Evolutionary conservation across 2,113 vertebrate species (phyloP).

Genomic region (Porphyrio hochstetteri): DNA sequence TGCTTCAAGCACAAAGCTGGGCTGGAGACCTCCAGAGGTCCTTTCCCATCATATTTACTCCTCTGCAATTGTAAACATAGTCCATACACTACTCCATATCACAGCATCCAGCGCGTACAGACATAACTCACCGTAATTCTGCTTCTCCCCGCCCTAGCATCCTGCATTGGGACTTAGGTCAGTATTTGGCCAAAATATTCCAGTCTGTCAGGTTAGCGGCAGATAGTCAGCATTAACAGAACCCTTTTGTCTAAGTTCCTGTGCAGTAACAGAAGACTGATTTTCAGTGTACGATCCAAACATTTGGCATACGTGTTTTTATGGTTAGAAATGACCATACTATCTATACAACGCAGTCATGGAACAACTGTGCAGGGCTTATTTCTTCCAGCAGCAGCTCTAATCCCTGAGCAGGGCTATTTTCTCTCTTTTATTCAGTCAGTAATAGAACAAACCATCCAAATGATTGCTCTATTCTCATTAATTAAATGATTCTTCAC

Average conservation of each 20-base stretch:
- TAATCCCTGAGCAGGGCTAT: constrained; percentile 1
- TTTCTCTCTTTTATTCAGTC: constrained; percentile 24
- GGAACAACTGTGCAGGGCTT: not conserved
- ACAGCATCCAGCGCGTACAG: not conserved
- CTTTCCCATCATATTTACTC: not conserved
- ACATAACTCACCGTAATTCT: not conserved
- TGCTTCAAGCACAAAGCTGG: not conserved
- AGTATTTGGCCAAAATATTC: not conserved
- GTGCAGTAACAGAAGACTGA: not conserved
- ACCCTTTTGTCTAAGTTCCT: not conserved
- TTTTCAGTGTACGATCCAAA: not conserved
- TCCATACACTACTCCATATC: accelerated
- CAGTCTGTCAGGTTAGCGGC: not conserved
- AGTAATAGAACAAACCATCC: constrained; percentile 3
- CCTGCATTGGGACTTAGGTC: accelerated
- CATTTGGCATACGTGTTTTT: not conserved
- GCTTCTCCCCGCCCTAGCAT: not conserved
- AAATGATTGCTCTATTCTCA: constrained; percentile 43
- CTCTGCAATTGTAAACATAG: not conserved
- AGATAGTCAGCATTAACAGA: not conserved
- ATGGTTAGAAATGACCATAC: not conserved
- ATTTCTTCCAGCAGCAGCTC: not conserved
- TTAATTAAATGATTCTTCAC: constrained; percentile 63
- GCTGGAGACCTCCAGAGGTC: not conserved
- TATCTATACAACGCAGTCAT: not conserved